phyloP scores from a whole-genome alignment of 2,113 vertebrate genomes.

The Stigmatopora nigra region DNA sequence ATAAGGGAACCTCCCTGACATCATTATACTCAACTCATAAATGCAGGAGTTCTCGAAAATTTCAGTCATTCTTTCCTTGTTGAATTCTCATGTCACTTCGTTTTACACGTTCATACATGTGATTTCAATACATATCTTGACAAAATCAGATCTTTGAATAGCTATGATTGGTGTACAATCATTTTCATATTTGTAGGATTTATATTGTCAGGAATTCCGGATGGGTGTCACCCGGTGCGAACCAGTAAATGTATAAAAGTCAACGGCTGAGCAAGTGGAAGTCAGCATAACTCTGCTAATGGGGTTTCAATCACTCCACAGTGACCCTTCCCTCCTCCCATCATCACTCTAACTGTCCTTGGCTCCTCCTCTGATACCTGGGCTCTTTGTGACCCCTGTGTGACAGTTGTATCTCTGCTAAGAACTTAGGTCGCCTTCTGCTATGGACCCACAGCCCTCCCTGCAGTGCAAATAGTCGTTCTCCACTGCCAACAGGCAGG shows the following conservation, averaged over 20 bases:
- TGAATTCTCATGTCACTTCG: no score
- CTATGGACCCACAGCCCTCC: conserved; percentile 29
- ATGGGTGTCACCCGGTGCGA: not conserved
- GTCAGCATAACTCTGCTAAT: conserved; percentile 61
- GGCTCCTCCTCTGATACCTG: conserved; percentile 58
- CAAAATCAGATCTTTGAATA: not conserved
- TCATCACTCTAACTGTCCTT: conserved; percentile 58
- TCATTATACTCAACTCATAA: not conserved
- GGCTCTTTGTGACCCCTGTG: conserved; percentile 46
- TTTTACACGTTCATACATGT: no score
- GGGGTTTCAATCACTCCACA: conserved; percentile 46
- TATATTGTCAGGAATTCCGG: not conserved
- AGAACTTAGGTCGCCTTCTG: conserved; percentile 41
- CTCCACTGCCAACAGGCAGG: conserved; percentile 42
- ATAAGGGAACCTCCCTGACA: not conserved
- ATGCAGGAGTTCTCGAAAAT: not conserved
- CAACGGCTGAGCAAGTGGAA: conserved; percentile 50
- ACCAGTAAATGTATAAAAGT: conserved; percentile 38
- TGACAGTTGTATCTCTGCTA: conserved; percentile 58
- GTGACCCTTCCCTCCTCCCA: conserved; percentile 45
- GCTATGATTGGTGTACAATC: not conserved
- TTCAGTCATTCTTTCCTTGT: not conserved
- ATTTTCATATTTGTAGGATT: not conserved
- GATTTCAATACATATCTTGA: no score
- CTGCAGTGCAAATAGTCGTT: conserved; percentile 50